A percentile compares a stretch with the other conserved stretches of the same genome.
phyloP scores from a whole-genome alignment of 2,113 vertebrate species.

The Bagarius yarrelli region DNA sequence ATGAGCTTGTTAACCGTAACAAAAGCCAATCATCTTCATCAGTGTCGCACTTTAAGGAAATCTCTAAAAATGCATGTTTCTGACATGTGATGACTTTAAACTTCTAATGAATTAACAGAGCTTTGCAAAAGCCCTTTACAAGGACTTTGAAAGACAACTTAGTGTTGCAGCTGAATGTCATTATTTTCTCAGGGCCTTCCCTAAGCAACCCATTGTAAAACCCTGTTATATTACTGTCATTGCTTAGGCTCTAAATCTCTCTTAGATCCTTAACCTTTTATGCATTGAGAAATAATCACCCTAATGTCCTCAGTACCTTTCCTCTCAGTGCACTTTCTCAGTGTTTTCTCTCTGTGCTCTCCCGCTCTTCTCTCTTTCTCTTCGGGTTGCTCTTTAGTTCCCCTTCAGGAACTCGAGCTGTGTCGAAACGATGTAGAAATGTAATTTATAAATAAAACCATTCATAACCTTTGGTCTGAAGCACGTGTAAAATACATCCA shows the following conservation, averaged over 20 bases:
- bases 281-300: constrained; percentile 42
- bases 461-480: too few species aligned
- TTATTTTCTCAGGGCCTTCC: constrained; percentile 38
- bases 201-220: constrained; percentile 37
- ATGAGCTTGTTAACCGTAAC: constrained; percentile 45
- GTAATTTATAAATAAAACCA: too few species aligned
- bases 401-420: too few species aligned
- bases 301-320: constrained; percentile 33
- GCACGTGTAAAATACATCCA: too few species aligned
- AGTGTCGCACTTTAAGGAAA: constrained; percentile 29
- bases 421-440: too few species aligned
- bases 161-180: constrained; percentile 36
- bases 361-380: background rate
- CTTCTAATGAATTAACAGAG: constrained; percentile 28
- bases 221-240: constrained; percentile 32
- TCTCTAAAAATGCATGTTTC: constrained; percentile 43
- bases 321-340: background rate
- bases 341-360: background rate
- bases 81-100: constrained; percentile 25
- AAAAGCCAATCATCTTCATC: constrained; percentile 37
- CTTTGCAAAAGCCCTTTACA: constrained; percentile 32
- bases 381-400: background rate
- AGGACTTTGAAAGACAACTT: constrained; percentile 39
- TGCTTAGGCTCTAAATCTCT: constrained; percentile 19
- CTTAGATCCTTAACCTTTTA: constrained; percentile 30